Conservation (phyloP, 2,888 invertebrate species). For the Conus canariensis region DNA sequence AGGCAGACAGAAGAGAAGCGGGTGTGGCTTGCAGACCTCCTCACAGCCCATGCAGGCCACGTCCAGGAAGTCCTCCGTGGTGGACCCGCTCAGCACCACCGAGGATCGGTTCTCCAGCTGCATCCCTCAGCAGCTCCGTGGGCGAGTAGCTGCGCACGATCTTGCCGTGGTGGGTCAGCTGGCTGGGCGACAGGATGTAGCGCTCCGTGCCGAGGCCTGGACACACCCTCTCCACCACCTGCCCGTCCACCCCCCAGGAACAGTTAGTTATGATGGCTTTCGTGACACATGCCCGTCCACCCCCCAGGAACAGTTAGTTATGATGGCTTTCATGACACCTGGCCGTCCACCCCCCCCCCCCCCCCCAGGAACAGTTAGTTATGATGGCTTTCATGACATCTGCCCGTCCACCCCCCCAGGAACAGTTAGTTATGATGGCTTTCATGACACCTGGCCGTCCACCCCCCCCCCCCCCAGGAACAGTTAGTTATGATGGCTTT, state of each 20-base stretch:
- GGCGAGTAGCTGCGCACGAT: conserved; percentile 72
- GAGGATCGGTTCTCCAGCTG: conserved; percentile 77
- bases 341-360: no score
- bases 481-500: no score
- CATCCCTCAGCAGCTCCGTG: conserved; percentile 77
- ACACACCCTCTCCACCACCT: conserved; percentile 83
- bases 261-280: no score
- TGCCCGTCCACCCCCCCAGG: no score
- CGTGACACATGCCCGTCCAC: no score
- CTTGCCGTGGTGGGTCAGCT: conserved; percentile 65
- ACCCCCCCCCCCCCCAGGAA: no score
- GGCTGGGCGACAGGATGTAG: conserved; percentile 83
- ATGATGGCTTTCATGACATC: no score
- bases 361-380: no score
- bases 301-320: no score
- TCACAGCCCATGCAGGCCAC: conserved; percentile 81
- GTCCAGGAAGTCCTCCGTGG: conserved; percentile 82
- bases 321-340: no score
- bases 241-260: not conserved
- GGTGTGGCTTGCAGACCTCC: not conserved
- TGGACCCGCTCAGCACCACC: conserved; percentile 79
- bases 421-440: no score
- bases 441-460: no score
- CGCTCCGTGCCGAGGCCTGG: conserved; percentile 85
- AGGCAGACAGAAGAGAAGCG: not conserved